Evolutionary conservation across 2,888 invertebrate genomes (phyloP).

Genomic region (Lasiommata megera): DNA sequence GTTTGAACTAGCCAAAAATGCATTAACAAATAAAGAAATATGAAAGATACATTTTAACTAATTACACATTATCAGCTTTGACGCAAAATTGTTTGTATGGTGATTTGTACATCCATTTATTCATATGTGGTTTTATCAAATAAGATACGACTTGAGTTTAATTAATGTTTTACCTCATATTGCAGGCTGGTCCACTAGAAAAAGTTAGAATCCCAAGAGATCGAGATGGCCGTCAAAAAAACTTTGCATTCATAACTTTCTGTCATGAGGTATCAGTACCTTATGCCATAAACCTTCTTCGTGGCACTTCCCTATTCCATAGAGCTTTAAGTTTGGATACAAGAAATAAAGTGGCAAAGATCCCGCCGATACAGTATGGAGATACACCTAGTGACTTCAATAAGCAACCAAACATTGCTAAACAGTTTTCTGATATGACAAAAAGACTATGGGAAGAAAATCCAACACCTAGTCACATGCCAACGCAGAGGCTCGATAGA

Average conservation of each 20-base stretch:
- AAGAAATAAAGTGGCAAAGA: slow-evolving; percentile 49
- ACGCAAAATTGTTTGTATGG: no score
- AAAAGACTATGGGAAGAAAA: slow-evolving; percentile 53
- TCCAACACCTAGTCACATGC: slow-evolving; percentile 39
- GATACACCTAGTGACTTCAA: slow-evolving; percentile 52
- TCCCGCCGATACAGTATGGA: slow-evolving; percentile 66
- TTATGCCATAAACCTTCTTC: slow-evolving; percentile 88
- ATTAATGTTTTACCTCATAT: slow-evolving; percentile 33
- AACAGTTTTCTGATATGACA: slow-evolving; percentile 67
- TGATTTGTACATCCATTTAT: no score
- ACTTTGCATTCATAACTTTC: slow-evolving; percentile 90
- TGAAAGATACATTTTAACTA: no score
- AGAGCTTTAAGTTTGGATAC: slow-evolving; percentile 75
- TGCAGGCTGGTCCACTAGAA: slow-evolving; percentile 89
- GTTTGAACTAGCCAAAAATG: no score
- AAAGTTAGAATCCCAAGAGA: slow-evolving; percentile 88
- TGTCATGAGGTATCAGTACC: slow-evolving; percentile 88
- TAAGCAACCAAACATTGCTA: slow-evolving; percentile 47
- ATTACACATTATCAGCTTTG: no score
- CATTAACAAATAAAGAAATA: no score
- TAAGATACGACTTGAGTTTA: no score
- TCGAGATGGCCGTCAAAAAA: slow-evolving; percentile 85
- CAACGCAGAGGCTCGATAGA: slow-evolving; percentile 43
- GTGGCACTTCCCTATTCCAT: slow-evolving; percentile 86
- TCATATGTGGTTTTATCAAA: no score